A percentile compares a stretch with the other conserved stretches of the same genome.
These are phyloP conservation scores for Vanessa atalanta DNA, from an alignment of 1,140 invertebrate species.

Conservation along the genomic window DNA sequence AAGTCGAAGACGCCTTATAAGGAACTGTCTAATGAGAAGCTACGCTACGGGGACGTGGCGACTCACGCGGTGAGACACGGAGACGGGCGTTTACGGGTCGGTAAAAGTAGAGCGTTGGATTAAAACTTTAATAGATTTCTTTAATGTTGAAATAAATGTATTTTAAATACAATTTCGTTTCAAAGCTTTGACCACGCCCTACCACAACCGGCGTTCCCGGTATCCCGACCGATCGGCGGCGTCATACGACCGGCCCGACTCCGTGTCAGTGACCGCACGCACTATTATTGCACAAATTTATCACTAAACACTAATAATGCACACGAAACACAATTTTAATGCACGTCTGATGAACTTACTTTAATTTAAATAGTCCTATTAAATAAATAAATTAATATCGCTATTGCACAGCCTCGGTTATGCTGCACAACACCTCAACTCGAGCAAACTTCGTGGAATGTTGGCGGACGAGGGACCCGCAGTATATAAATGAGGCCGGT, in stretches of 20 bases:
- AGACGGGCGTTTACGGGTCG: slow-evolving; percentile 44
- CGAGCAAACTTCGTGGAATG: slow-evolving; percentile 78
- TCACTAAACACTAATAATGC: slow-evolving; percentile 48
- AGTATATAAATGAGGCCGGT: slow-evolving; percentile 77
- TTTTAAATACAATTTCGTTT: background rate
- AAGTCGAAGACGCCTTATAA: slow-evolving; percentile 68
- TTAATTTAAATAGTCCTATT: slow-evolving; percentile 79
- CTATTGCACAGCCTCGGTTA: slow-evolving; percentile 76
- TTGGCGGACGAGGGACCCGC: slow-evolving; percentile 62
- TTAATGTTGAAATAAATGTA: background rate
- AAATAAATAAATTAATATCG: slow-evolving; percentile 78
- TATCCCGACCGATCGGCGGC: slow-evolving; percentile 52
- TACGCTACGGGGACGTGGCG: slow-evolving; percentile 60
- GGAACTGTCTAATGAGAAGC: slow-evolving; percentile 58
- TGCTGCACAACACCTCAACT: slow-evolving; percentile 75
- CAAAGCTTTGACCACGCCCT: slow-evolving; percentile 67
- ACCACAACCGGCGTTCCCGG: slow-evolving; percentile 74
- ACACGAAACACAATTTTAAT: slow-evolving; percentile 52
- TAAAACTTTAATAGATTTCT: background rate
- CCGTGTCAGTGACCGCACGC: slow-evolving; percentile 72
- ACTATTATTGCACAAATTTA: slow-evolving; percentile 60
- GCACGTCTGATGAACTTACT: slow-evolving; percentile 66
- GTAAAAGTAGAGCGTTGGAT: slow-evolving; percentile 49
- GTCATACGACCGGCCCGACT: slow-evolving; percentile 49
- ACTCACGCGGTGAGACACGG: slow-evolving; percentile 47